phyloP scores from a whole-genome alignment of 2,113 vertebrate species.

The Lagenorhynchus albirostris region DNA sequence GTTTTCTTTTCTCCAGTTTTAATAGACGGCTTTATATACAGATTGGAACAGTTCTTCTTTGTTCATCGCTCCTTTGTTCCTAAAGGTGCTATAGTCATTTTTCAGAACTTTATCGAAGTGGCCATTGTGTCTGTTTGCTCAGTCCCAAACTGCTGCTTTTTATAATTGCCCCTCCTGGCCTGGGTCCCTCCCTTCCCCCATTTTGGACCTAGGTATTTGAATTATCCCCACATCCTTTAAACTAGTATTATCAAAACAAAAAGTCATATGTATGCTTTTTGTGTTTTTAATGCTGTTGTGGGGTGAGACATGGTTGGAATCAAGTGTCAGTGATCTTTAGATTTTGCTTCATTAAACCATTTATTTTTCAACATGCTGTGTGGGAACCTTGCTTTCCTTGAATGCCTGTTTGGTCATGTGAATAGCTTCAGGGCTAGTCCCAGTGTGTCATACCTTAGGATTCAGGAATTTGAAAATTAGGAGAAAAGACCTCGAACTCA shows the following conservation, averaged over 20 bases:
- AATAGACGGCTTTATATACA: not conserved
- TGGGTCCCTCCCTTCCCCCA: not conserved
- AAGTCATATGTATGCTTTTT: not conserved
- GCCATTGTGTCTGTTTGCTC: not conserved
- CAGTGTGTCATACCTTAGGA: not conserved
- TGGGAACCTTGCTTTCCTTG: not conserved
- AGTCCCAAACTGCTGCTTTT: not conserved
- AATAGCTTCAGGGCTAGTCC: not conserved
- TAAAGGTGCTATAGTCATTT: not conserved
- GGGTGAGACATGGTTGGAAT: not conserved
- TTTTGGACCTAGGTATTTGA: not conserved
- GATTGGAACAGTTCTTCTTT: not conserved
- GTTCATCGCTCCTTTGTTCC: not conserved
- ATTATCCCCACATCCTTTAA: not conserved
- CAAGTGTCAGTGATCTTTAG: not conserved
- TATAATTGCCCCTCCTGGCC: not conserved
- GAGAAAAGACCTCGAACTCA: not conserved
- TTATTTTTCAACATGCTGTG: not conserved
- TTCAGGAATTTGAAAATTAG: slow-evolving; percentile 27
- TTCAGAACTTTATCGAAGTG: slow-evolving; percentile 21
- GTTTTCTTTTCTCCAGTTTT: not conserved
- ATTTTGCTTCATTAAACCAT: not conserved
- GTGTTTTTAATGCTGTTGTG: not conserved
- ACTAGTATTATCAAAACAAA: not conserved
- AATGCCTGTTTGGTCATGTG: not conserved